Percentiles rank a stretch among this genome's conserved stretches.
These are phyloP conservation scores for Dynastes maya DNA, from an alignment of 2,888 invertebrate genomes.

Conservation along the genomic window DNA sequence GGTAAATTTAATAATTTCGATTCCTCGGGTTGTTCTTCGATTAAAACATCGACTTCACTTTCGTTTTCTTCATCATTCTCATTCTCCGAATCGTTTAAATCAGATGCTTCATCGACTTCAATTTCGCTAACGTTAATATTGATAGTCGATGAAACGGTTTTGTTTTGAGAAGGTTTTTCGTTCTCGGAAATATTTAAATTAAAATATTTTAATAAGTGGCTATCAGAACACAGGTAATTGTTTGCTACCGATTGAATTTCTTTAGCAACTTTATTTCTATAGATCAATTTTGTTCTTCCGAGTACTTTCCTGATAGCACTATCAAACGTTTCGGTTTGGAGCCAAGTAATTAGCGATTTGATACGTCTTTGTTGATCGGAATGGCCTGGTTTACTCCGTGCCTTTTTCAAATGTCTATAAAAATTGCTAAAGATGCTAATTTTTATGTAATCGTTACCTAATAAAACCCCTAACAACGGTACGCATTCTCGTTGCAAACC, in stretches of 20 bases:
- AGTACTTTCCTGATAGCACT: conserved; percentile 81
- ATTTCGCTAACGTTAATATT: conserved; percentile 49
- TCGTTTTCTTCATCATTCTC: conserved; percentile 56
- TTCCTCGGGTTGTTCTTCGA: conserved; percentile 50
- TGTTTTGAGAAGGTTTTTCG: no score
- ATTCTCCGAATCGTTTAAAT: conserved; percentile 53
- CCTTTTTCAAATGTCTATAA: conserved; percentile 77
- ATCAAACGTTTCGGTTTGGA: conserved; percentile 80
- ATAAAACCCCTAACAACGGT: conserved; percentile 85
- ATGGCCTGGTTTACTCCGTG: conserved; percentile 72
- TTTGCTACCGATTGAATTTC: conserved; percentile 78
- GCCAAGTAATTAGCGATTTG: conserved; percentile 81
- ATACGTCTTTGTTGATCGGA: conserved; percentile 81
- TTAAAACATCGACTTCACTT: conserved; percentile 54
- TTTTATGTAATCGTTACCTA: conserved; percentile 93
- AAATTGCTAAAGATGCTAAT: conserved; percentile 80
- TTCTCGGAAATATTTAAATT: conserved; percentile 4
- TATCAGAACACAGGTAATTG: conserved; percentile 76
- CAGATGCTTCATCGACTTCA: conserved; percentile 33
- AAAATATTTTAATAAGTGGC: conserved; percentile 76
- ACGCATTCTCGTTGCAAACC: conserved; percentile 79
- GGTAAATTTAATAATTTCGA: conserved; percentile 68
- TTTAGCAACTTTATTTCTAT: conserved; percentile 72
- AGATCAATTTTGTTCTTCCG: conserved; percentile 74
- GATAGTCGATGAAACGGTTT: no score